Evolutionary conservation across 92 coral and sea anemone species (phyloP), one percentile per base, ranked within the genome.

Genomic region (Epizoanthus scotinus): DNA sequence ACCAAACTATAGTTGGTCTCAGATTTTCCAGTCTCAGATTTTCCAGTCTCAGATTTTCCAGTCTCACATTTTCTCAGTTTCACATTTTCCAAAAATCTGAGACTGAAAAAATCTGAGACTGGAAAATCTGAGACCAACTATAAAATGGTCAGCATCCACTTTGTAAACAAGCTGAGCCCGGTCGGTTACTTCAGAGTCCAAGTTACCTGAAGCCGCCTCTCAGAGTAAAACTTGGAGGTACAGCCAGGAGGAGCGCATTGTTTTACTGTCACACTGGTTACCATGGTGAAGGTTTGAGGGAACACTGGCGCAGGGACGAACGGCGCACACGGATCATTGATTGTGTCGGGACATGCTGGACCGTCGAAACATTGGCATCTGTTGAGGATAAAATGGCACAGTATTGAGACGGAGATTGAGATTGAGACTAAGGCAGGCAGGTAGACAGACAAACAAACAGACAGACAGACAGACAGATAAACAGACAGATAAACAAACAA

Each of bases 281-380:
- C 69, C 61, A 85, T 56, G 10, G 91, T 83, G 75, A 87, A 87
- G 55, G 85, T 92, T 8, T 54, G 77, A 67, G 96, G 89, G 59
- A 90, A 87, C 0, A 81, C 78, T n/a, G 96, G 93, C 34, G 96
- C 87, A 0, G 86, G 85, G 22, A n/a, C 58, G 67, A 78, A 89
- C 0, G 61, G 71, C 0, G 79, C 96, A 69, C 96, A 91, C 12
- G 93, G 93, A 13, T 73, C 71, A 6, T 21, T 20, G 4, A 85
- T 47, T 2, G 57, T 21, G 25, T 78, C 63, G 6, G 89, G 86
- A 9, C 91, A 87, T 7, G 59, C 56, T 24, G 88, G 88, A 3
- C 91, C 91, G 20, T 78, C 74, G 58, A 87, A 87, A 40, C 91
- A 87, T 71, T 78, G 88, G 27, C 91, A 87, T 40, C 91, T 87